Conservation (phyloP, 2,797 vertebrate species). For the Zenarchopterus dispar region DNA sequence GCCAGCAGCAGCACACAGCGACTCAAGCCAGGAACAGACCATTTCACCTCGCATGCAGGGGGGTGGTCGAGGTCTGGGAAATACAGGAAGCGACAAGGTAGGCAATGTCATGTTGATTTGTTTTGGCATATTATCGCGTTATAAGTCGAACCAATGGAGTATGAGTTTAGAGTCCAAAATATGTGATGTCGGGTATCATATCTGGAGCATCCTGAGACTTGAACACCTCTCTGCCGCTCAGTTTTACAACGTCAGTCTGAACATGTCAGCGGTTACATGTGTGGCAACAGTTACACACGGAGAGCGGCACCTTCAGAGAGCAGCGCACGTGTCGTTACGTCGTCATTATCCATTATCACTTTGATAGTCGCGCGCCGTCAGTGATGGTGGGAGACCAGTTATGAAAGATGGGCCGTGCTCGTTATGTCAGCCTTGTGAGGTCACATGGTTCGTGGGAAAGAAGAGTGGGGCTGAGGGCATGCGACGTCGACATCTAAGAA, state of each 20-base stretch:
- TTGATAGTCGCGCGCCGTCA: rapidly evolving
- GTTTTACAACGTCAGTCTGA: not conserved
- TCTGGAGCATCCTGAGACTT: not conserved
- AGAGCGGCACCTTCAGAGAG: rapidly evolving
- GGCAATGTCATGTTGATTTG: conserved; percentile 13
- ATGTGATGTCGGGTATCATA: rapidly evolving
- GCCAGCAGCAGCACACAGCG: not conserved
- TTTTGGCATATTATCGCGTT: rapidly evolving
- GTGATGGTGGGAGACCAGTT: not conserved
- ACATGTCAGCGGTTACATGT: not conserved
- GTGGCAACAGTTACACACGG: not conserved
- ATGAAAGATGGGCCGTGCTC: not conserved
- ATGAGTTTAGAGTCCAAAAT: rapidly evolving
- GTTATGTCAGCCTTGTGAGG: not conserved
- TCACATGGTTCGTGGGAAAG: conserved; percentile 19
- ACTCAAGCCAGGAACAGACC: conserved; percentile 44
- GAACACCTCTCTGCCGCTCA: conserved; percentile 8
- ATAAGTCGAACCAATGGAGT: too few relatives aligned
- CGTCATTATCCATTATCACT: not conserved
- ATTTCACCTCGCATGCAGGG: not conserved
- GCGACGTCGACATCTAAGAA: not conserved
- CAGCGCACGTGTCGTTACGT: rapidly evolving
- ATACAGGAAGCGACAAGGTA: conserved; percentile 52
- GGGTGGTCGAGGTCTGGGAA: conserved; percentile 20
- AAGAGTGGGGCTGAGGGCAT: conserved; percentile 4